Evolutionary conservation across 2,797 vertebrate species (phyloP).

Genomic region (Choloepus didactylus): DNA sequence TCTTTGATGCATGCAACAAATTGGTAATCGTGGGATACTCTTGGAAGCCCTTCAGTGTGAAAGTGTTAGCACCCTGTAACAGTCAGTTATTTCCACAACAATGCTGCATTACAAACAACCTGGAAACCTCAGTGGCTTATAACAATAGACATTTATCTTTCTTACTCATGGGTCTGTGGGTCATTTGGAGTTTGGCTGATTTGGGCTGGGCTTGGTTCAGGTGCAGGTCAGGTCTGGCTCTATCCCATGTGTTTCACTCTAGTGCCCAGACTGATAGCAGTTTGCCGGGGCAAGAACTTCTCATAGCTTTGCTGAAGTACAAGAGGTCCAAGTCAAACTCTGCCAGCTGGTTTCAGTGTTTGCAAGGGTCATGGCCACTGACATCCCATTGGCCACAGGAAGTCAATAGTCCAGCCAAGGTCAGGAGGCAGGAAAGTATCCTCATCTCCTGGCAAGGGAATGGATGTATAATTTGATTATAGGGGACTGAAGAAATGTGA

Average conservation of each 20-base stretch:
- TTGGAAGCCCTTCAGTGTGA: not conserved
- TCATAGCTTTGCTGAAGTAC: not conserved
- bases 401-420: not conserved
- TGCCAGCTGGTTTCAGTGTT: not conserved
- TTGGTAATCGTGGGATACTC: not conserved
- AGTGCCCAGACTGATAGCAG: not conserved
- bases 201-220: not conserved
- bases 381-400: not conserved
- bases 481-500: not conserved
- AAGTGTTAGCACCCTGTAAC: not conserved
- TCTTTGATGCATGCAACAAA: constrained; percentile 63
- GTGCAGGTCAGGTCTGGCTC: not conserved
- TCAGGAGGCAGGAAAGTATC: not conserved
- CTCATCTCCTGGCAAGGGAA: not conserved
- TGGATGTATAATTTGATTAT: not conserved
- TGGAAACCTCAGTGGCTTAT: not conserved
- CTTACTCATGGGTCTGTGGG: not conserved
- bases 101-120: not conserved
- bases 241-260: not conserved
- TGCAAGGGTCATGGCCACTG: not conserved
- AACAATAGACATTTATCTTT: not conserved
- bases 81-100: not conserved
- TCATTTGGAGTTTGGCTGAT: not conserved
- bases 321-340: not conserved
- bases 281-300: not conserved